phyloP scores from a whole-genome alignment of 2,888 invertebrate species.

The Tipula lateralis region DNA sequence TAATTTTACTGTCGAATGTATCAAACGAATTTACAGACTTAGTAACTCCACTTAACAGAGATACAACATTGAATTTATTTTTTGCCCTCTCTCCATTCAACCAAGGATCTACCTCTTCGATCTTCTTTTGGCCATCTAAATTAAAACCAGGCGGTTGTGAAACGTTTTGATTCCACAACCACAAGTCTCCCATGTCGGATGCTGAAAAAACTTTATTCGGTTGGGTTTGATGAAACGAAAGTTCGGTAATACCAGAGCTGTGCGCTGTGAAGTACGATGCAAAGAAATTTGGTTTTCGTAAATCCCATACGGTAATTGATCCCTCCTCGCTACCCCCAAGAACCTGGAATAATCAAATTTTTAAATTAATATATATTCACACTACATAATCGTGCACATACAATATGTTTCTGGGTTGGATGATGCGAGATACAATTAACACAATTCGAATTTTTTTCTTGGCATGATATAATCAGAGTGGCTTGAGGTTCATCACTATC shows the following conservation, averaged over 20 bases:
- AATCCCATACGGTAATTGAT: slow-evolving; percentile 82
- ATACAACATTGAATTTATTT: slow-evolving; percentile 55
- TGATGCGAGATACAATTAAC: slow-evolving; percentile 75
- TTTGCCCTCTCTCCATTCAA: slow-evolving; percentile 65
- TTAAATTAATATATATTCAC: not conserved
- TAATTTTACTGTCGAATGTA: slow-evolving; percentile 65
- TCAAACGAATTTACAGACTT: slow-evolving; percentile 80
- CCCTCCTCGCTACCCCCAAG: slow-evolving; percentile 85
- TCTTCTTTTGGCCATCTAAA: slow-evolving; percentile 3
- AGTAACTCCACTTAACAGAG: slow-evolving; percentile 67
- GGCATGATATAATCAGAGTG: slow-evolving; percentile 70
- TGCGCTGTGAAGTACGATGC: slow-evolving; percentile 77
- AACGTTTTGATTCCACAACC: slow-evolving; percentile 78
- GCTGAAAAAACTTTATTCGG: slow-evolving; percentile 80
- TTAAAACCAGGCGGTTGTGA: not conserved
- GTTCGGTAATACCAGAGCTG: slow-evolving; percentile 70
- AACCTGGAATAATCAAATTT: slow-evolving; percentile 40
- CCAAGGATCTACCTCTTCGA: slow-evolving; percentile 54
- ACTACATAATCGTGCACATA: slow-evolving; percentile 41
- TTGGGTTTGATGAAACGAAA: slow-evolving; percentile 79
- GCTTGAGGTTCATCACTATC: slow-evolving; percentile 59
- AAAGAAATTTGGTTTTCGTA: slow-evolving; percentile 77
- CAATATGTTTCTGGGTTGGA: slow-evolving; percentile 81
- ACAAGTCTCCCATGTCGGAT: slow-evolving; percentile 75
- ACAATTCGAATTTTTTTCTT: slow-evolving; percentile 54